Evolutionary conservation across 2,888 invertebrate species (phyloP), one percentile per base, ranked within the genome.

Genomic region (Blastobasis lacticolella): DNA sequence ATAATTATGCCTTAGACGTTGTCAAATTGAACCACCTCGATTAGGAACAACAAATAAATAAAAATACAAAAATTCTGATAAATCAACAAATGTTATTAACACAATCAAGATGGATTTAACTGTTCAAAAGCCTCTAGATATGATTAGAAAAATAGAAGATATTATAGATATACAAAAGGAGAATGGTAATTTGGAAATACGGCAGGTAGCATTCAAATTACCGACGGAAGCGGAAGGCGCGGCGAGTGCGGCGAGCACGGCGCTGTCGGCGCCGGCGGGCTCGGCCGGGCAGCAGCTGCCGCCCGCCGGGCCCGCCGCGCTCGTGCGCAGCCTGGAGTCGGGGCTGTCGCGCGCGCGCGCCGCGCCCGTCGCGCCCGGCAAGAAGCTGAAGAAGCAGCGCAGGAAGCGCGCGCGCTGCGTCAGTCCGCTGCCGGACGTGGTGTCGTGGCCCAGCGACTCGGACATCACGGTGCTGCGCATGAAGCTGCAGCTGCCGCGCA

Each of bases 391-490:
- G 54, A 80, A 75, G 56, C 51, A 62, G 23, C 66, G 69, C 10
- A 59, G 60, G 1, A 77, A 74, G 57, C 71, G 73, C 4, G 66
- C 62, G 23, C 77, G 71, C 54, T 2, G 2, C 1, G 23, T 3
- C 23, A 73, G 67, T 56, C 73, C 71, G 43, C 49, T 73, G 6
- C 67, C 76, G 1, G 85, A 87, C 50, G 73, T 75, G 6, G 59
- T 80, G 49, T 82, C 90, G 9, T 90, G 90, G 81, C 88, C 89
- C 1, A 90, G 91, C 49, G 91, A 91, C 69, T 91, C 91, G 0
- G 91, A 91, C 65, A 86, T 91, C 51, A 91, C 91, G 0, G 87
- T 91, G 4, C 77, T 91, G 6, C 71, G 90, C 62, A 88, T 91
- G 71, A 88, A 89, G 63, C 68, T 42, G 43, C 9, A 46, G 23